phyloP scores from a whole-genome alignment of 2,113 vertebrate genomes.

The pig (Sus scrofa) region T2T-Sscrofa CM000818.6:121739501-121740000 shows the following conservation, averaged over 20 bases:
- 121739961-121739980: neutral
- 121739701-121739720: neutral
- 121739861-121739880: neutral
- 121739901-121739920: neutral
- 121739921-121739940: neutral
- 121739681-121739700: neutral
- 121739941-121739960: neutral
- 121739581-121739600: too few relatives aligned
- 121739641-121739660: neutral
- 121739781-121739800: constrained; percentile 29
- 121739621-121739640: too few relatives aligned
- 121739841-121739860: neutral
- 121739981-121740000: neutral
- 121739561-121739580: too few relatives aligned
- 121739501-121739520: too few relatives aligned
- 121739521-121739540: too few relatives aligned
- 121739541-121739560: too few relatives aligned
- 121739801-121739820: constrained; percentile 20
- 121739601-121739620: too few relatives aligned
- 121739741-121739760: neutral
- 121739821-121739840: neutral
- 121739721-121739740: neutral
- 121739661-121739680: neutral
- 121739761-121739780: constrained; percentile 1
- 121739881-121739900: neutral